Percentiles rank a stretch among this genome's conserved stretches.
Conservation (phyloP, 2,797 vertebrate species). For the Percopsis omiscomaycus region DNA sequence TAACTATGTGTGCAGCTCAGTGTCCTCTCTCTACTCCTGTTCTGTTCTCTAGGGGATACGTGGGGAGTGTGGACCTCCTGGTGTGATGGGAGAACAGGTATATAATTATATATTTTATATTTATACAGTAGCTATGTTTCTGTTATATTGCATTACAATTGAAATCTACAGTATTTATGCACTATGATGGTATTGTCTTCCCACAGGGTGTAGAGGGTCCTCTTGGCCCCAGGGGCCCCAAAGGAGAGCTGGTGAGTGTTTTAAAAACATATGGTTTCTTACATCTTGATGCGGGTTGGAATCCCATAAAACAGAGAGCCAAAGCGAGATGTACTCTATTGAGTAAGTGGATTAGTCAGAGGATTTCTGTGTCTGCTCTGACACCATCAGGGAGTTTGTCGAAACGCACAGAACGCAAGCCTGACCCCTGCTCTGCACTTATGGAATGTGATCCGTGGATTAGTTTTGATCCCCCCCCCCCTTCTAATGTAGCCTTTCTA, state of each 20-base stretch:
- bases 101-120: constrained; percentile 12
- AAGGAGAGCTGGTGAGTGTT: constrained; percentile 70
- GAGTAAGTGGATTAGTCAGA: constrained; percentile 46
- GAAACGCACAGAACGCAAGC: constrained; percentile 30
- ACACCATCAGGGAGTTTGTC: constrained; percentile 38
- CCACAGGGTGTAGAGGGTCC: constrained; percentile 65
- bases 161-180: too few species aligned
- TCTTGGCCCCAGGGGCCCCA: constrained; percentile 58
- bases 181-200: constrained; percentile 6
- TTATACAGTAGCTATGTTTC: too few species aligned
- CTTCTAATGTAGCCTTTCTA: constrained; percentile 58
- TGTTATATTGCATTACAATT: too few species aligned
- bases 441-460: constrained; percentile 80
- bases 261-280: too few species aligned
- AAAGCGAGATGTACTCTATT: not conserved
- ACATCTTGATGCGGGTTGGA: not conserved
- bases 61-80: constrained; percentile 69
- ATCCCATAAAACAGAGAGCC: not conserved
- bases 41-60: constrained; percentile 60
- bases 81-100: constrained; percentile 72
- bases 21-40: not conserved
- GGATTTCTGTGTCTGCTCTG: constrained; percentile 35
- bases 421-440: constrained; percentile 69
- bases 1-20: not conserved
- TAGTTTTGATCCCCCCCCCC: constrained; percentile 63